These are phyloP conservation scores for Ptyas mucosa DNA, from an alignment of 2,113 vertebrate species.

Conservation along the genomic window DNA sequence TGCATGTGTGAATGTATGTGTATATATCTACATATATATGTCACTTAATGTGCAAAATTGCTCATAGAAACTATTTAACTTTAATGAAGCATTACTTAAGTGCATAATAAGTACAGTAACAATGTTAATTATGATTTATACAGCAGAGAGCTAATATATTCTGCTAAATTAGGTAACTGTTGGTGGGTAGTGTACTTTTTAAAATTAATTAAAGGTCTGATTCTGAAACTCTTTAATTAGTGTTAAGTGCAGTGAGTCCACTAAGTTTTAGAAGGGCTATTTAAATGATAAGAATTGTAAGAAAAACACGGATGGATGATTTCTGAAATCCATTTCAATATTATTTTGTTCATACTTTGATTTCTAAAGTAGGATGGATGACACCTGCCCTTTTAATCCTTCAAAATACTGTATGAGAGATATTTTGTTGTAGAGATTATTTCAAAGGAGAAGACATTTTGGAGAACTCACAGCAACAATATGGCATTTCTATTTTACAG, in stretches of 20 bases:
- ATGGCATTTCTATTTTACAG: neutral
- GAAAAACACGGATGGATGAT: neutral
- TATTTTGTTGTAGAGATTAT: neutral
- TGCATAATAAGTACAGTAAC: constrained; percentile 81
- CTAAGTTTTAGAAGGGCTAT: neutral
- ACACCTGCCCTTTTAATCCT: neutral
- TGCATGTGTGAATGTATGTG: neutral
- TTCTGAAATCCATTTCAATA: neutral
- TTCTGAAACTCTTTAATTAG: constrained; percentile 37
- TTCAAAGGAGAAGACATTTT: neutral
- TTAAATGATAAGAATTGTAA: neutral
- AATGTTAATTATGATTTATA: constrained; percentile 97
- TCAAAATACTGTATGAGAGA: neutral
- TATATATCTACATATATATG: neutral
- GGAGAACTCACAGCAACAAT: neutral
- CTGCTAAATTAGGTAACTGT: constrained; percentile 81
- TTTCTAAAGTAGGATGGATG: neutral
- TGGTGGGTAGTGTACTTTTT: constrained; percentile 73
- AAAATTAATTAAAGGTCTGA: constrained; percentile 59
- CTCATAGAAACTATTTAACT: constrained; percentile 77
- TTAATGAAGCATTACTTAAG: constrained; percentile 79
- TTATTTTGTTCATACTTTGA: neutral
- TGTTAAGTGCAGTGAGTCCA: constrained; percentile 11
- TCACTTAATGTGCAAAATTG: constrained; percentile 71
- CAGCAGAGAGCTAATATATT: constrained; percentile 81